Base-by-base conservation (phyloP, 2,113 vertebrate species). In the Benitochromis conjunctus region DNA sequence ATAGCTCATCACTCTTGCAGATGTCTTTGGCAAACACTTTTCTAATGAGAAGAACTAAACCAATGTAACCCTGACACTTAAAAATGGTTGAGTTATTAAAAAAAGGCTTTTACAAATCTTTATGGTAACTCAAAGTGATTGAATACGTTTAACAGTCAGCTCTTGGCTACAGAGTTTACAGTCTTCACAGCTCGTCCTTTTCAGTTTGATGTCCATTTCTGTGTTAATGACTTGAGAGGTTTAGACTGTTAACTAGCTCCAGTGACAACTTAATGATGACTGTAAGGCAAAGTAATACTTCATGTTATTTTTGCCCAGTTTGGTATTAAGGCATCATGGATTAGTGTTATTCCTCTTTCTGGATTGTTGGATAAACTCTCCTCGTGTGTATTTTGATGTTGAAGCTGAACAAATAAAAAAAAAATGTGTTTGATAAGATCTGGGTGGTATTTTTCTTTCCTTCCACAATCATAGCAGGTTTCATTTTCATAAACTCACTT, bases 381-480 rank as follows among this genome's bases (percentile, higher is more conserved):
- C 3, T 19, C 51, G 24, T 19, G 53, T 62, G 46, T 86, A 83
- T 87, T 57, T 31, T 91, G 29, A 4, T 86, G 71, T 51, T 84
- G 9, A 86, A 79, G 80, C 85, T 86, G 81, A 84, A 86, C 79
- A 86, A 94, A 91, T 93, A 89, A 90, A 93, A 54, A 5, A n/a
- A 55, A 24, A 87, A 18, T 31, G 11, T 31, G 38, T 92, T 90
- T 88, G 43, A 76, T 88, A 82, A 51, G 46, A 90, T 69, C 11
- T 26, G 16, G 1, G 53, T 88, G 4, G 1, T 69, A 3, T 74
- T 54, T 74, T 46, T 64, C 55, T n/a, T 54, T 21, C 31, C 43
- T 51, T 53, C 8, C 9, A 80, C 14, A 74, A 74, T 48, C 14
- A 48, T 19, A 48, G 26, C 69, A 6, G 14, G 69, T 48, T 74